phyloP scores from a whole-genome alignment of 2,113 vertebrate species.

The Ctenodactylus gundi region DNA sequence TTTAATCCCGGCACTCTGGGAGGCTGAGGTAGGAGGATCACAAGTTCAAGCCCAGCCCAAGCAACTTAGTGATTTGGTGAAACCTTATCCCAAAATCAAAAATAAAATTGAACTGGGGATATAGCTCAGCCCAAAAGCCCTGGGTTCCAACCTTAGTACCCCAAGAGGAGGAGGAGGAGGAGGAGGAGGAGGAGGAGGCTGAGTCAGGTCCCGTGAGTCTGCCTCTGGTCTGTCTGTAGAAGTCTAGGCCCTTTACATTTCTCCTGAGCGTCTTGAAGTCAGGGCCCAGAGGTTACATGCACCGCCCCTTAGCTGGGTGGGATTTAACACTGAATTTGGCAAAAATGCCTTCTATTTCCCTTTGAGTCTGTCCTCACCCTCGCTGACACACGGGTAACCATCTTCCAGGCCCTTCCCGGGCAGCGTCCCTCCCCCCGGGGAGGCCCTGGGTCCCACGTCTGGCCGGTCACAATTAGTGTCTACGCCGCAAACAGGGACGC shows the following conservation, averaged over 20 bases:
- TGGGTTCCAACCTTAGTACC: no score
- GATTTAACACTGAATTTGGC: not conserved
- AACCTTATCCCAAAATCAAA: no score
- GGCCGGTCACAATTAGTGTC: not conserved
- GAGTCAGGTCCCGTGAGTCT: not conserved
- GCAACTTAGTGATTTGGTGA: no score
- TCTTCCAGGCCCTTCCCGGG: no score
- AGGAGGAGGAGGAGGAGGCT: no score
- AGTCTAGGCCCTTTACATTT: not conserved
- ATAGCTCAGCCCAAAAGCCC: no score
- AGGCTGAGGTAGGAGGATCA: no score
- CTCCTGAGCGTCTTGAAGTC: not conserved
- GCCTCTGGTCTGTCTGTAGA: not conserved
- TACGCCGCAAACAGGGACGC: not conserved
- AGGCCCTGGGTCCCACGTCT: not conserved
- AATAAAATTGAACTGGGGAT: no score
- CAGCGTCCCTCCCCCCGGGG: no score
- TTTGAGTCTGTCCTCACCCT: not conserved
- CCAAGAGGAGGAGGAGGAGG: no score
- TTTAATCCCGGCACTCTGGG: no score
- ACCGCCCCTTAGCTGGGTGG: not conserved
- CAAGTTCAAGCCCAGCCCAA: no score
- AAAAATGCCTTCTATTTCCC: not conserved
- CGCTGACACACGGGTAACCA: not conserved
- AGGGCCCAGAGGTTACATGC: not conserved